A percentile compares a stretch with the other conserved stretches of the same genome.
phyloP scores from a whole-genome alignment of 2,113 vertebrate genomes.

The Alligator sinensis region DNA sequence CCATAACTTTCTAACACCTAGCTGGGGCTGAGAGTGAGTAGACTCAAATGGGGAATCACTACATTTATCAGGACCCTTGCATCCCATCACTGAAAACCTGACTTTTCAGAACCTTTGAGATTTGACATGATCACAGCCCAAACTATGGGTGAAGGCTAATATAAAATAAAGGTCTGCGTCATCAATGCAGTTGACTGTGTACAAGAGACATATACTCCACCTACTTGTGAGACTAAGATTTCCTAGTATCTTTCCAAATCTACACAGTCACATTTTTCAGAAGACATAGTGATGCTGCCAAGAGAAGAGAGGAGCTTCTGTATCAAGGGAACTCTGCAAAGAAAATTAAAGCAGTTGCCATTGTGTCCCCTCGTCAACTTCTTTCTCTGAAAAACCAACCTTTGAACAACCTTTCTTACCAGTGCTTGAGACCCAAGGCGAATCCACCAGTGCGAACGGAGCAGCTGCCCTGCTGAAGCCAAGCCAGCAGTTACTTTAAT shows the following conservation, averaged over 20 bases:
- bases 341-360: constrained; percentile 31
- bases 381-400: not conserved
- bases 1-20: not conserved
- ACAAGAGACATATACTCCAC: not conserved
- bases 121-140: not conserved
- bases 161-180: not conserved
- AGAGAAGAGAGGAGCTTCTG: constrained; percentile 17
- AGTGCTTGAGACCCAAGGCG: not conserved
- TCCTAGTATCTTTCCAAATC: not conserved
- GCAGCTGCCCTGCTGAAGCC: constrained; percentile 45
- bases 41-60: not conserved
- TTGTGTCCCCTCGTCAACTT: constrained; percentile 39
- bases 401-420: constrained; percentile 35
- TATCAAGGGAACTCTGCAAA: constrained; percentile 9
- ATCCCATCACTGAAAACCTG: not conserved
- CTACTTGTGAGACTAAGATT: not conserved
- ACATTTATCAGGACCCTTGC: not conserved
- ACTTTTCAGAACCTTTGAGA: not conserved
- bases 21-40: not conserved
- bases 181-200: not conserved
- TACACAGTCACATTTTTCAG: not conserved
- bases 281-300: not conserved
- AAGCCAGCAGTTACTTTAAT: constrained; percentile 28
- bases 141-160: not conserved
- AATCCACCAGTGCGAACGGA: constrained; percentile 5